Base-by-base conservation (phyloP, 2,888 invertebrate genomes). In the Muschampia plurimacula region DNA sequence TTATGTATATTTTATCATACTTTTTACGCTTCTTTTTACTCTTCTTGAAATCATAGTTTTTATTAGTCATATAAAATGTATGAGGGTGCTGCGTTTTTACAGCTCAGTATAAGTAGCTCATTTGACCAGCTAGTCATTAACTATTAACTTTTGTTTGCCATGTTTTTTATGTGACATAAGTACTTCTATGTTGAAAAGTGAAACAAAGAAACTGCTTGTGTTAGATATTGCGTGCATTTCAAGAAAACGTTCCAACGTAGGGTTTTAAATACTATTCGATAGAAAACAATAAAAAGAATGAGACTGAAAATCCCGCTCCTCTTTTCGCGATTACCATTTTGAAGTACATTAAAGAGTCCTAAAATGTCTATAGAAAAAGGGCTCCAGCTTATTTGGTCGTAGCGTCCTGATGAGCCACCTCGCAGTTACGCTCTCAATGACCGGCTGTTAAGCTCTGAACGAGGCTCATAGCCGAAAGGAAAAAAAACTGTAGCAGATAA, bases 401-500 rank as follows among this genome's bases (percentile, higher is more conserved):
- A 83, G 83, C 86, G 80, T 84, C 82, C 88, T 87, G 91, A 92
- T 89, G 90, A 90, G 89, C 88, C 86, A 83, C 86, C 86, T 87
- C 81, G 86, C 86, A 83, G 87, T 89, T 87, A 88, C 84, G 86
- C 87, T 84, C 84, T 87, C 87, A 87, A 91, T 89, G 84, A 87
- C 80, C 80, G 85, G 89, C 84, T 84, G 89, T 91, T 89, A 90
- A 89, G 86, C 84, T 82, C 81, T 83, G 84, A 89, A 87, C 84
- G 89, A 83, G 81, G 83, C 83, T 85, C 86, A 84, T 81, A 82
- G 82, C 76, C 74, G 78, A 79, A 78, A 83, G 85, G 86, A 85
- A 88, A 86, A 84, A 75, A 46, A 67, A 57, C 57, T 28, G 60
- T 78, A 77, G 78, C 77, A 83, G 84, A 86, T 86, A 84, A 86